These are phyloP conservation scores for Strigops habroptila DNA, from an alignment of 2,113 vertebrate genomes.

Conservation along the genomic window DNA sequence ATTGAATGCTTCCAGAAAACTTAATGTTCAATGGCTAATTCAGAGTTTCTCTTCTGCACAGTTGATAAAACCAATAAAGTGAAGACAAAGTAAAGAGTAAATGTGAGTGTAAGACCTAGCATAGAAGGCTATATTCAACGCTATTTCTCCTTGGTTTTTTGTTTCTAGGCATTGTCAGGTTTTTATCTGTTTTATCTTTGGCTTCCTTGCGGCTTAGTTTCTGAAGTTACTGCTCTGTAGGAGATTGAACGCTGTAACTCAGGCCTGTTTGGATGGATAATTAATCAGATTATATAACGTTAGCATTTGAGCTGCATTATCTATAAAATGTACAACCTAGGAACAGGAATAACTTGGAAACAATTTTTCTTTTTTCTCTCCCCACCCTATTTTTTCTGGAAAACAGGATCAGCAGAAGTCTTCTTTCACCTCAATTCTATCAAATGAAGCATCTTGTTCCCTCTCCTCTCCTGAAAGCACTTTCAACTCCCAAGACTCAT, in stretches of 20 bases:
- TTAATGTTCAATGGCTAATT: neutral
- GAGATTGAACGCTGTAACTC: neutral
- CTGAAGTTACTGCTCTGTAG: neutral
- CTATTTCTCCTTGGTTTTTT: neutral
- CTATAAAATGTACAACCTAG: neutral
- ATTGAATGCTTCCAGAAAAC: neutral
- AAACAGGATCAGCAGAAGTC: constrained; percentile 63
- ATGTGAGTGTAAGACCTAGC: neutral
- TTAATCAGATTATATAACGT: neutral
- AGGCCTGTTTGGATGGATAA: neutral
- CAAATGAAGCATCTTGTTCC: constrained; percentile 77
- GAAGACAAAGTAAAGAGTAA: neutral
- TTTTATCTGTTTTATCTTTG: neutral
- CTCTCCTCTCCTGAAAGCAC: constrained; percentile 81
- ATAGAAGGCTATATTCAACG: neutral
- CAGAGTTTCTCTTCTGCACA: neutral
- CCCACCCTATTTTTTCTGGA: neutral
- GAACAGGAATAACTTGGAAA: neutral
- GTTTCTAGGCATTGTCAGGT: neutral
- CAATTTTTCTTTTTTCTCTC: neutral
- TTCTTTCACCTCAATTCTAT: constrained; percentile 74
- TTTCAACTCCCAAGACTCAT: constrained; percentile 73
- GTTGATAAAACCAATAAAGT: neutral
- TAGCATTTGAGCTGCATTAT: neutral
- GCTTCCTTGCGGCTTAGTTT: neutral